Evolutionary conservation across 2,797 vertebrate genomes (phyloP).

Genomic region (Rhabdomys pumilio): DNA sequence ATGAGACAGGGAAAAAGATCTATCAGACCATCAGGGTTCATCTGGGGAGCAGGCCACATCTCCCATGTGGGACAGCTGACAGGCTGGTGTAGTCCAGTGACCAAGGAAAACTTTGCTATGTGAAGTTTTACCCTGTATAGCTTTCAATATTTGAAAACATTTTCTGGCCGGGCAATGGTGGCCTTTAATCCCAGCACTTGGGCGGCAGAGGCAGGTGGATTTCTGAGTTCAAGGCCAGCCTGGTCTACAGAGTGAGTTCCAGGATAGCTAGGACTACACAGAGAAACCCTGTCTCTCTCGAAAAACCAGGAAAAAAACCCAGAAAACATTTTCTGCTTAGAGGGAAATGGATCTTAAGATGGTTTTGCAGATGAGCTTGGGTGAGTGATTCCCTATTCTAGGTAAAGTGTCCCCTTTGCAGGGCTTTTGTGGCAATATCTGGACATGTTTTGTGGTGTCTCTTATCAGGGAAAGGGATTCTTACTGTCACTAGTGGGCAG

Average conservation of each 20-base stretch:
- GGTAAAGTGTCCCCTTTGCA: background rate
- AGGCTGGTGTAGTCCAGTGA: slow-evolving; percentile 8
- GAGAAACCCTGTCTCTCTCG: too few relatives aligned
- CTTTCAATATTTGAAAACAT: slow-evolving; percentile 33
- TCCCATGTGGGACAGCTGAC: background rate
- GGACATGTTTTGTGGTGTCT: background rate
- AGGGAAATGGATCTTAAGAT: background rate
- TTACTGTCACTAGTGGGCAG: accelerated
- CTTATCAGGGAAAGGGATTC: background rate
- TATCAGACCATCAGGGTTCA: slow-evolving; percentile 60
- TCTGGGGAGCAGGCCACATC: background rate
- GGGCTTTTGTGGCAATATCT: background rate
- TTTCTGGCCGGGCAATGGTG: background rate
- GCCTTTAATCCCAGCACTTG: too few relatives aligned
- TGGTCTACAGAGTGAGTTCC: too few relatives aligned
- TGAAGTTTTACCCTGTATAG: background rate
- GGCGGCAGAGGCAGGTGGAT: too few relatives aligned
- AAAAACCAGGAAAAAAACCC: background rate
- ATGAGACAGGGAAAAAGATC: slow-evolving; percentile 53
- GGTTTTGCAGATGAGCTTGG: background rate
- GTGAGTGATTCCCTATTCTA: background rate
- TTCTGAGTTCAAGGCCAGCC: too few relatives aligned
- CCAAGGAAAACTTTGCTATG: background rate
- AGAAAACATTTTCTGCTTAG: background rate
- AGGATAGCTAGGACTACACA: too few relatives aligned